These are phyloP conservation scores for Leptopilina myrica DNA, from an alignment of 2,888 invertebrate species.

Conservation along the genomic window DNA sequence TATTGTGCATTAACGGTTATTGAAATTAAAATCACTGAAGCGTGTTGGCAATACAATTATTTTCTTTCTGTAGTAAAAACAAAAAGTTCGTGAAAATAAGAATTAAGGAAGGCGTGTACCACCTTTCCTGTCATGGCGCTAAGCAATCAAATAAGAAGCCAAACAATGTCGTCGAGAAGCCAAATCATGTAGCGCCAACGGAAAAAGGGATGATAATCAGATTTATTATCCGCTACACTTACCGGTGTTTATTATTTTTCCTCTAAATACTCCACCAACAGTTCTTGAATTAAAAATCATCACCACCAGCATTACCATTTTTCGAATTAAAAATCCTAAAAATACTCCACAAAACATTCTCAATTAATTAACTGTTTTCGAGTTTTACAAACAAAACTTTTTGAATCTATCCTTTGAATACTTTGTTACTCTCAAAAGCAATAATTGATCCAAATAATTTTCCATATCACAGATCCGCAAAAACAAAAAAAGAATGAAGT, in stretches of 20 bases:
- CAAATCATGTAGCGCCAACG: slow-evolving; percentile 4
- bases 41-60: slow-evolving; percentile 71
- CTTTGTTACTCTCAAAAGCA: too few species aligned
- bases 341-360: too few species aligned
- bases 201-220: slow-evolving; percentile 11
- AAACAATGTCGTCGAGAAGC: slow-evolving; percentile 24
- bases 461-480: neutral
- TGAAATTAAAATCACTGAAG: slow-evolving; percentile 49
- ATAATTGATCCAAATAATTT: too few species aligned
- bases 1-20: neutral
- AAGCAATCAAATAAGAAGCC: slow-evolving; percentile 31
- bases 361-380: too few species aligned
- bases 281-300: too few species aligned
- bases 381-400: too few species aligned
- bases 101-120: slow-evolving; percentile 46
- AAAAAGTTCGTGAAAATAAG: slow-evolving; percentile 51
- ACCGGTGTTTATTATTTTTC: slow-evolving; percentile 11
- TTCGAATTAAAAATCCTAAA: too few species aligned
- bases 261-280: too few species aligned
- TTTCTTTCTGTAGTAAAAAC: slow-evolving; percentile 50
- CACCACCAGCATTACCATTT: too few species aligned
- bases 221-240: slow-evolving; percentile 13
- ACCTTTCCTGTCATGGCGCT: neutral
- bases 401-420: too few species aligned
- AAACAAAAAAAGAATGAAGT: slow-evolving; percentile 15